Conservation (phyloP, 2,113 vertebrate species). For the Syrrhaptes paradoxus region DNA sequence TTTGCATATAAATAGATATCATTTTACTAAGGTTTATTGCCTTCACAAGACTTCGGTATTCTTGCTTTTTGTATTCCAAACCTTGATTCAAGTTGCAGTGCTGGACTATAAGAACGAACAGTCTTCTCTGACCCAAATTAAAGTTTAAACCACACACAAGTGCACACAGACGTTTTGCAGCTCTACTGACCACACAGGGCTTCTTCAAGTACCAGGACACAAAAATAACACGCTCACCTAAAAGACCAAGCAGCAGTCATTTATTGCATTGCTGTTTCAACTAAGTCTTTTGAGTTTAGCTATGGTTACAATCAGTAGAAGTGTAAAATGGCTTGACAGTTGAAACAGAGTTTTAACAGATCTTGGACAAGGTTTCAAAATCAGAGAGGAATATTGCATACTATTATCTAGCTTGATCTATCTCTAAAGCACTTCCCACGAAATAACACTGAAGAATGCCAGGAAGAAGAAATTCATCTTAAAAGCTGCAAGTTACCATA, state of each 20-base stretch:
- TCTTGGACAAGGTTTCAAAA: neutral
- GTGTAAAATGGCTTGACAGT: neutral
- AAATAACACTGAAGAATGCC: neutral
- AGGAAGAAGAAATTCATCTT: neutral
- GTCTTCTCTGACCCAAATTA: neutral
- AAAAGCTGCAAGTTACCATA: neutral
- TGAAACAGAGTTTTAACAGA: neutral
- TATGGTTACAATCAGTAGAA: neutral
- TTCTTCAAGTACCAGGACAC: neutral
- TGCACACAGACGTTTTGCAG: neutral
- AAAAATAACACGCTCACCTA: neutral
- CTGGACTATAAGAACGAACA: neutral
- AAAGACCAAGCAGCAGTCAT: neutral
- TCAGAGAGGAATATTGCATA: neutral
- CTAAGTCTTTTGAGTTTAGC: neutral
- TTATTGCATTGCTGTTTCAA: neutral
- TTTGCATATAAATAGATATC: neutral
- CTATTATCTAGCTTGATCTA: neutral
- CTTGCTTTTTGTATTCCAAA: neutral
- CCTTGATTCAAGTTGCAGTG: neutral
- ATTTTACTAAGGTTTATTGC: neutral
- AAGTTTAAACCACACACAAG: neutral
- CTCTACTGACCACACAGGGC: neutral
- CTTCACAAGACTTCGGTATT: neutral
- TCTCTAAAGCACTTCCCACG: neutral